Percentiles rank a stretch among this genome's conserved stretches.
These are phyloP conservation scores for Sorex maritimensis DNA, from an alignment of 2,797 vertebrate species.

Conservation along the genomic window DNA sequence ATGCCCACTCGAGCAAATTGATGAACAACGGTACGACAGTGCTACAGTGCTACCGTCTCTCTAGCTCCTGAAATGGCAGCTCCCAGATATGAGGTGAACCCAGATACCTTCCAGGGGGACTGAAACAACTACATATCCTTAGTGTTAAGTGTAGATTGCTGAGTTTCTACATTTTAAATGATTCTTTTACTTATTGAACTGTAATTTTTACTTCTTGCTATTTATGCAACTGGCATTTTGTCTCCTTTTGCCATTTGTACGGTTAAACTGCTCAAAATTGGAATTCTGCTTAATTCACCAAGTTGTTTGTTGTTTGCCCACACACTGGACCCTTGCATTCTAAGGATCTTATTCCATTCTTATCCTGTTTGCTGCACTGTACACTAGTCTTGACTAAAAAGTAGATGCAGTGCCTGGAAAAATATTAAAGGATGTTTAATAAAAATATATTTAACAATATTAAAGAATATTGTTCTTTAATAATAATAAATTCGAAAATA, in stretches of 20 bases:
- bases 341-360: slow-evolving; percentile 16
- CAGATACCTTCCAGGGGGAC: neutral
- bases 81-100: neutral
- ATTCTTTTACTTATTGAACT: slow-evolving; percentile 49
- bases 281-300: neutral
- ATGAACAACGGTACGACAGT: too few relatives aligned
- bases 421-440: slow-evolving; percentile 16
- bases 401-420: slow-evolving; percentile 41
- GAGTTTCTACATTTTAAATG: slow-evolving; percentile 41
- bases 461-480: slow-evolving; percentile 9
- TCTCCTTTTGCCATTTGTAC: slow-evolving; percentile 25
- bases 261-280: neutral
- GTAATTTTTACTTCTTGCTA: slow-evolving; percentile 10
- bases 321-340: neutral
- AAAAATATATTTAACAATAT: neutral
- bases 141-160: neutral
- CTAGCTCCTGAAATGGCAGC: too few relatives aligned
- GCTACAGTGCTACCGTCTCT: too few relatives aligned
- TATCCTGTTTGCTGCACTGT: neutral
- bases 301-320: neutral
- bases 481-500: too few relatives aligned
- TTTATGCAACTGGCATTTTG: slow-evolving; percentile 22
- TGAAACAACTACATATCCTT: neutral
- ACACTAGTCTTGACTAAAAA: slow-evolving; percentile 17
- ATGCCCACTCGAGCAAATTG: too few relatives aligned